These are phyloP conservation scores for Talpa occidentalis DNA, from an alignment of 2,113 vertebrate species.

Conservation along the genomic window DNA sequence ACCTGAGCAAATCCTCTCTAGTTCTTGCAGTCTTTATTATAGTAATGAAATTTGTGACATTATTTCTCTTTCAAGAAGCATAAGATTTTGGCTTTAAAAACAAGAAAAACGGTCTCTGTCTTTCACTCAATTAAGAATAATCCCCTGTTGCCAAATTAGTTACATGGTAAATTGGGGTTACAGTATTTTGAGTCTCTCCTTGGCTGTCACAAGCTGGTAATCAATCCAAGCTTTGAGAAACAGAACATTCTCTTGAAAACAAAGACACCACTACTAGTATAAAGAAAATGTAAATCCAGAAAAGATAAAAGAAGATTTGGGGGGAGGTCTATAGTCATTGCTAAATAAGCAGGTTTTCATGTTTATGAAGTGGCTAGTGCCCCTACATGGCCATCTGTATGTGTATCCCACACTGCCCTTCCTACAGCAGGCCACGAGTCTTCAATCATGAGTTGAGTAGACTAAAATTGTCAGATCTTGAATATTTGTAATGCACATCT, in stretches of 20 bases:
- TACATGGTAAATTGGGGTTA: conserved; percentile 40
- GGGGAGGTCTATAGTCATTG: background rate
- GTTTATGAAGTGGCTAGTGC: background rate
- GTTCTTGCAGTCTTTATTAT: background rate
- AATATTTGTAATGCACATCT: background rate
- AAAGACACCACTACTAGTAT: background rate
- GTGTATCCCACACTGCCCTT: background rate
- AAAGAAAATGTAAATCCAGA: background rate
- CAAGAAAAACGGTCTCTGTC: conserved; percentile 63
- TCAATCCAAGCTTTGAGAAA: conserved; percentile 36
- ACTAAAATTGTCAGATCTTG: background rate
- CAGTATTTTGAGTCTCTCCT: background rate
- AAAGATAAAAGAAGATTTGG: background rate
- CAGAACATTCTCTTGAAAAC: conserved; percentile 8
- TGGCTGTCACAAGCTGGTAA: background rate
- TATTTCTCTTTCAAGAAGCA: conserved; percentile 44
- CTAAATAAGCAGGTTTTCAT: background rate
- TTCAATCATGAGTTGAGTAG: background rate
- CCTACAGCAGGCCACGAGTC: too few relatives aligned
- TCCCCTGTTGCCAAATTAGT: conserved; percentile 45
- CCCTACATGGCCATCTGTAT: background rate
- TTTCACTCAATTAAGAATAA: conserved; percentile 55
- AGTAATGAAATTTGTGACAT: conserved; percentile 60
- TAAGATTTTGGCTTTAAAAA: conserved; percentile 57
- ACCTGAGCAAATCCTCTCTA: background rate